Conservation (phyloP, 2,888 invertebrate species). For the Dilophus febrilis region DNA sequence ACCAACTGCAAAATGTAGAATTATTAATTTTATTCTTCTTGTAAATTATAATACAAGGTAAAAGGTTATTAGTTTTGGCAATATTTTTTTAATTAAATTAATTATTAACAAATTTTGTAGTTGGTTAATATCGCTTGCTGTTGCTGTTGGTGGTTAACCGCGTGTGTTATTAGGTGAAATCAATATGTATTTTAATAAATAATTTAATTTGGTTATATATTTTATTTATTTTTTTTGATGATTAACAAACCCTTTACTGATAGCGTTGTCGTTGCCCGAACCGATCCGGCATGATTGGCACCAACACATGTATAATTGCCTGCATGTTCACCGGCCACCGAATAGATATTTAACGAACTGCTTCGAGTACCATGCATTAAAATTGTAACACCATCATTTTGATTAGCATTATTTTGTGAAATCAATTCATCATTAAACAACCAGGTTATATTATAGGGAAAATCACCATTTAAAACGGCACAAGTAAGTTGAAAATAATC, state of each 20-base stretch:
- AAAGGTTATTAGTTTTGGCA: no score
- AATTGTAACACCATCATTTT: conserved; percentile 19
- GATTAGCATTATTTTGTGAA: conserved; percentile 1
- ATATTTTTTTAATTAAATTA: no score
- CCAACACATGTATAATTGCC: conserved; percentile 44
- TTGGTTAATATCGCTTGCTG: no score
- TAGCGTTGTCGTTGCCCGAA: conserved; percentile 31
- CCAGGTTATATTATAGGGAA: conserved; percentile 64
- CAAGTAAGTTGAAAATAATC: conserved; percentile 45
- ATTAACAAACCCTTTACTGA: conserved; percentile 28
- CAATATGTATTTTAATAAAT: no score
- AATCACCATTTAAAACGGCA: conserved; percentile 59
- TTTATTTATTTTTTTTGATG: no score
- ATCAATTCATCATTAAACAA: conserved; percentile 37
- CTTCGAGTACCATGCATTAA: conserved; percentile 41
- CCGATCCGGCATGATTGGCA: conserved; percentile 37
- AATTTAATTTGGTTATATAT: no score
- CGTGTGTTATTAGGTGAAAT: no score
- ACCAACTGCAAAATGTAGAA: no score
- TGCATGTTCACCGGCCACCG: conserved; percentile 37
- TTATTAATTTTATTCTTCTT: no score
- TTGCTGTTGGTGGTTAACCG: no score
- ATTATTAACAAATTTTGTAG: no score
- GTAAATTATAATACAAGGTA: no score
- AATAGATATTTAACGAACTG: conserved; percentile 40